Evolutionary conservation across 2,888 invertebrate species (phyloP), one percentile per base, ranked within the genome.

Genomic region (Itoplectis maculator): DNA sequence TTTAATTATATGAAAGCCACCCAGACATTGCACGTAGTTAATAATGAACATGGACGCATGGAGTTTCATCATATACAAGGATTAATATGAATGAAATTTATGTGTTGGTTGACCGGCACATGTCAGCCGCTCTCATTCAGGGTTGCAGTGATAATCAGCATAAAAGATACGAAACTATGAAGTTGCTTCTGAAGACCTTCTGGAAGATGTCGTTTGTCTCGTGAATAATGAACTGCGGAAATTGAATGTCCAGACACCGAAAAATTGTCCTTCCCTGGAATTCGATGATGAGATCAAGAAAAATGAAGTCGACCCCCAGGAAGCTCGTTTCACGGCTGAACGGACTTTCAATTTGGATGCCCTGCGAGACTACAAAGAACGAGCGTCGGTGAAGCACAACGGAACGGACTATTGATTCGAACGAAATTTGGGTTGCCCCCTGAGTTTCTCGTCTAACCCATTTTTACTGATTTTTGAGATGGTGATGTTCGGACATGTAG

Each of bases 291-390:
- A 59, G 7, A 35, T 29, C 35, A 35, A n/a, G 56, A 59, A 56
- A 35, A 56, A 35, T n/a, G 29, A 35, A 4, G 18, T 59, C 35
- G 6, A 35, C n/a, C n/a, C n/a, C 56, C 8, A 8, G 20, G 40
- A 40, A 70, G 69, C 73, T 81, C 84, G 76, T 84, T 84, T 85
- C 82, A 77, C 80, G 84, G 74, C 66, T 80, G 74, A 70, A 37
- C 51, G 5, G 9, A 40, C 6, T 18, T 35, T 51, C 51, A 18
- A 68, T 68, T 68, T 18, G 2, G 66, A 35, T 35, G 9, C 6
- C 49, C 49, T 4, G 29, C 29, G 7, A 37, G n/a, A 54, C 51
- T 35, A 51, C 37, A 51, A 51, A 18, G 69, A 51, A 37, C 69
- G 15, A 54, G 35, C n/a, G 15, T 37, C 47, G 66, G 8, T 35